These are phyloP conservation scores for Onychostoma macrolepis DNA, from an alignment of 2,113 vertebrate genomes.

Conservation along the genomic window DNA sequence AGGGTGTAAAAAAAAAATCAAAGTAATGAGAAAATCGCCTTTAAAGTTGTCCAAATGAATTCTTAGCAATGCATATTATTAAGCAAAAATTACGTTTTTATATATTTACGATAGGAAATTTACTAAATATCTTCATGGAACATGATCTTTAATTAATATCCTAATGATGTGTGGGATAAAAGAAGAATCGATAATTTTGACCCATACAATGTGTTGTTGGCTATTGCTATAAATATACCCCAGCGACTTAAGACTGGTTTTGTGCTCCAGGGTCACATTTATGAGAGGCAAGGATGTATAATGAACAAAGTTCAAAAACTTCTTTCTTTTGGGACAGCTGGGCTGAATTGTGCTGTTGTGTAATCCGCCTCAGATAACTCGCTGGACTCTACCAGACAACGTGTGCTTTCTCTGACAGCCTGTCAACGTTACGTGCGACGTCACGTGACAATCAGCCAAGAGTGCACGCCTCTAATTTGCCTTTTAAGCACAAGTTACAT, in stretches of 20 bases:
- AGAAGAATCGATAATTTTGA: too few relatives aligned
- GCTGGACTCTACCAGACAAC: background rate
- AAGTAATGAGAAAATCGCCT: too few relatives aligned
- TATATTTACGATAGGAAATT: too few relatives aligned
- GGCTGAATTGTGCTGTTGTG: background rate
- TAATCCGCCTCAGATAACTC: background rate
- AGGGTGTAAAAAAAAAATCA: too few relatives aligned
- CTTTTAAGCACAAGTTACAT: background rate
- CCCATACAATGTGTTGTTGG: too few relatives aligned
- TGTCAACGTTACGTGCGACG: conserved; percentile 22
- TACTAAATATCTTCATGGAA: too few relatives aligned
- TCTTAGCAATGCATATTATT: too few relatives aligned
- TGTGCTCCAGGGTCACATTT: background rate
- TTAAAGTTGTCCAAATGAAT: too few relatives aligned
- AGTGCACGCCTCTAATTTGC: background rate
- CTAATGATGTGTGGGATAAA: too few relatives aligned
- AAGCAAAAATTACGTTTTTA: too few relatives aligned
- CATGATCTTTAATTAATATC: too few relatives aligned
- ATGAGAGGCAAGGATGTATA: background rate
- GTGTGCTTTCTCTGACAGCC: conserved; percentile 15
- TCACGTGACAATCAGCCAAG: background rate
- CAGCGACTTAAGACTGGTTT: background rate
- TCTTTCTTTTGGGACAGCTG: background rate
- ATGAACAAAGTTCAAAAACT: background rate
- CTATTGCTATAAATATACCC: too few relatives aligned